A percentile compares a stretch with the other conserved stretches of the same genome.
phyloP scores from a whole-genome alignment of 2,888 invertebrate genomes.

The Trimorus sp. region DNA sequence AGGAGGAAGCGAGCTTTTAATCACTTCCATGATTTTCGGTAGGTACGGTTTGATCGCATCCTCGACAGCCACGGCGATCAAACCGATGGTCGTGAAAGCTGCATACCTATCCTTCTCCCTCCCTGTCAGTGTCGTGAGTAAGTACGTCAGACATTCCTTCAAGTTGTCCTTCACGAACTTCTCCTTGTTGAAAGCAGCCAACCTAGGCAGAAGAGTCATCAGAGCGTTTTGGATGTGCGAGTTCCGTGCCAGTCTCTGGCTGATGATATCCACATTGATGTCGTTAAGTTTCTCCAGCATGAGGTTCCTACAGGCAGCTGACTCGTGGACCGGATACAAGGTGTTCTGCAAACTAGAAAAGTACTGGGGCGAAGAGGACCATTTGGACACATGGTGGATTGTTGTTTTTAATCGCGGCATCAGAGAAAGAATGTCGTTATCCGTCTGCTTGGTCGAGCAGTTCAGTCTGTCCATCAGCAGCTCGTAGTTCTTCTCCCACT shows the following conservation, averaged over 20 bases:
- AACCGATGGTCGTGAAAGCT: constrained; percentile 95
- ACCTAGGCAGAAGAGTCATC: constrained; percentile 92
- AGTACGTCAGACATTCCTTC: constrained; percentile 88
- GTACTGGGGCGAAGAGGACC: constrained; percentile 74
- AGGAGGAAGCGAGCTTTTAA: constrained; percentile 89
- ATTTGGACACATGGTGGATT: constrained; percentile 82
- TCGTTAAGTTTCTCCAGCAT: constrained; percentile 92
- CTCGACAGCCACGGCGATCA: constrained; percentile 94
- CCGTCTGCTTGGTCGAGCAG: constrained; percentile 76
- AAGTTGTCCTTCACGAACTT: constrained; percentile 90
- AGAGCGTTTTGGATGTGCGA: constrained; percentile 93
- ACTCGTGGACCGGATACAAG: constrained; percentile 87
- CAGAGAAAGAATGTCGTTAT: constrained; percentile 84
- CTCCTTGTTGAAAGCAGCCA: constrained; percentile 95
- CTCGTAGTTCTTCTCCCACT: constrained; percentile 92
- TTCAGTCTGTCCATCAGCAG: constrained; percentile 86
- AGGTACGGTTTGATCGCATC: constrained; percentile 90
- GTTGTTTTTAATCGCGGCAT: constrained; percentile 85
- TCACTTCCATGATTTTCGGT: constrained; percentile 92
- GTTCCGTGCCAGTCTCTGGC: constrained; percentile 89
- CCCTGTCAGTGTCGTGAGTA: constrained; percentile 89
- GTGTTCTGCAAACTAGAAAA: constrained; percentile 72
- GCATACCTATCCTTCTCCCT: constrained; percentile 92
- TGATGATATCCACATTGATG: constrained; percentile 90
- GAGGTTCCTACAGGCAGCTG: constrained; percentile 91